A percentile compares a stretch with the other conserved stretches of the same genome.
Evolutionary conservation across 2,113 vertebrate species (phyloP).

Genomic region (Stigmatopora nigra): DNA sequence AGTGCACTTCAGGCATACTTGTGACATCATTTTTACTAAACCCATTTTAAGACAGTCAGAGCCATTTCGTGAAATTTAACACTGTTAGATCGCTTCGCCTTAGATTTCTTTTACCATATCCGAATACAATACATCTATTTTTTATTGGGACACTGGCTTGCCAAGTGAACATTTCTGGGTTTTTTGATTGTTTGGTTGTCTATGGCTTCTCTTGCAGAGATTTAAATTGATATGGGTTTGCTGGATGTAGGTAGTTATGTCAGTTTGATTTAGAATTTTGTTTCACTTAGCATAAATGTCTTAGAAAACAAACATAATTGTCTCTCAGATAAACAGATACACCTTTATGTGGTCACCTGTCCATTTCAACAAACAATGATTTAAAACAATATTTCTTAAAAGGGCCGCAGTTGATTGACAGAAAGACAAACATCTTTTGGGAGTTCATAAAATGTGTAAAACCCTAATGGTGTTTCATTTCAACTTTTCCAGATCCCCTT

Average conservation of each 20-base stretch:
- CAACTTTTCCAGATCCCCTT: neutral
- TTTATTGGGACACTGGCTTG: neutral
- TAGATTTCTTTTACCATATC: neutral
- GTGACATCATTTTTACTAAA: conserved; percentile 5
- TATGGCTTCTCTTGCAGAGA: conserved; percentile 4
- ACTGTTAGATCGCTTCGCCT: neutral
- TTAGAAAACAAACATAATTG: no score
- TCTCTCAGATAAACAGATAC: neutral
- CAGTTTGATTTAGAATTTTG: conserved; percentile 27
- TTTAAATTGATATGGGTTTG: conserved; percentile 34
- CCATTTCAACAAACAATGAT: neutral
- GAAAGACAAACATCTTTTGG: neutral
- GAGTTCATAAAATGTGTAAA: neutral
- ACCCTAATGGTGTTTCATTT: neutral
- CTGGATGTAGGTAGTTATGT: conserved; percentile 64
- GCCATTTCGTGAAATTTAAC: neutral
- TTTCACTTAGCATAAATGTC: conserved; percentile 27
- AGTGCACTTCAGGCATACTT: conserved; percentile 12
- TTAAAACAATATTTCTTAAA: neutral
- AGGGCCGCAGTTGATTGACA: neutral
- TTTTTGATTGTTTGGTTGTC: neutral
- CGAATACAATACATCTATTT: conserved; percentile 32
- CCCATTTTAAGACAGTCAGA: neutral
- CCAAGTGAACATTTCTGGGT: no score
- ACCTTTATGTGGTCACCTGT: neutral